Evolutionary conservation across 2,113 vertebrate genomes (phyloP).

Genomic region (Sula dactylatra): DNA sequence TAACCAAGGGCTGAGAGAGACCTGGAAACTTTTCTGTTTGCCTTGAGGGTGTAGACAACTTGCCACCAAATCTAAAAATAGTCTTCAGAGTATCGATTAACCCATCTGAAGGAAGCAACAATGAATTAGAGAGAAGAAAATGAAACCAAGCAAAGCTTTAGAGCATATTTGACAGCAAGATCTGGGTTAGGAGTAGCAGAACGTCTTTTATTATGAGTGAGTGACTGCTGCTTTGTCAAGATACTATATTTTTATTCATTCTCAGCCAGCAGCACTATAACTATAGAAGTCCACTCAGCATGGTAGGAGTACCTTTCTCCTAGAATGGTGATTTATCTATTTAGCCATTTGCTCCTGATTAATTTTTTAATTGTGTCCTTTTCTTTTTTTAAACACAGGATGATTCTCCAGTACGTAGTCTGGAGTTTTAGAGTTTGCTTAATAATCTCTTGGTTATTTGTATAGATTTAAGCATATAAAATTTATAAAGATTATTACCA

Average conservation of each 20-base stretch:
- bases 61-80: constrained; percentile 19
- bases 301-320: not conserved
- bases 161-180: not conserved
- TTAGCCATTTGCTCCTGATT: not conserved
- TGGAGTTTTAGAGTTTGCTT: not conserved
- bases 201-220: not conserved
- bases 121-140: constrained; percentile 23
- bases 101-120: not conserved
- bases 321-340: not conserved
- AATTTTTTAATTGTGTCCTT: not conserved
- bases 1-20: not conserved
- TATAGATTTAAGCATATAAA: not conserved
- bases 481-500: not conserved
- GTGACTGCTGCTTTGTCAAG: not conserved
- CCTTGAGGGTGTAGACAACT: not conserved
- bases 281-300: not conserved
- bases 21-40: not conserved
- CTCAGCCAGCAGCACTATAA: not conserved
- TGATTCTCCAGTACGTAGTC: not conserved
- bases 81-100: constrained; percentile 6
- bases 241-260: not conserved
- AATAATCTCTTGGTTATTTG: not conserved
- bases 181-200: not conserved
- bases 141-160: not conserved
- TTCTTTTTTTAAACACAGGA: not conserved